A percentile compares a stretch with the other conserved stretches of the same genome.
These are phyloP conservation scores for Electrophaes corylata DNA, from an alignment of 2,888 invertebrate genomes.

Conservation along the genomic window DNA sequence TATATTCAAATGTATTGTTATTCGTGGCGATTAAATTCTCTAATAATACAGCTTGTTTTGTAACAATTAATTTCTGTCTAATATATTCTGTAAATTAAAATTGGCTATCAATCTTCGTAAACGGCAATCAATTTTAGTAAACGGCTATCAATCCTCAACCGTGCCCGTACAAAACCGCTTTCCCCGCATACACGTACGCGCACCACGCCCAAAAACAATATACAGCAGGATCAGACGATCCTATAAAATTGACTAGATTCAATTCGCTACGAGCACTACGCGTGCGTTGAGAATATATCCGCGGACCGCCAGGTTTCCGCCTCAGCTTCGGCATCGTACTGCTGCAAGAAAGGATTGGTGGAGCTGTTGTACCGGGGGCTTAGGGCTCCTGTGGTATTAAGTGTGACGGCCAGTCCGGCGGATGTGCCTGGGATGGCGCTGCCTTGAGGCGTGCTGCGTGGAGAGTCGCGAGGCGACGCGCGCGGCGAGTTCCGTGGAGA, in stretches of 20 bases:
- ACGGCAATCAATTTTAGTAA: conserved; percentile 9
- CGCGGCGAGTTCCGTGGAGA: conserved; percentile 71
- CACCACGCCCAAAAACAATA: conserved; percentile 77
- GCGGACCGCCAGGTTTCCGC: conserved; percentile 78
- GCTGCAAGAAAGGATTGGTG: conserved; percentile 86
- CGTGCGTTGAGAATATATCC: conserved; percentile 80
- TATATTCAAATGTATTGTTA: too few species aligned
- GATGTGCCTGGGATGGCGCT: conserved; percentile 84
- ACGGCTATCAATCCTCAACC: neutral
- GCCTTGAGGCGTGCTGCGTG: conserved; percentile 57
- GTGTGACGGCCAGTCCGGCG: conserved; percentile 85
- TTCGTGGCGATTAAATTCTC: neutral
- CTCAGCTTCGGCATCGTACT: conserved; percentile 80
- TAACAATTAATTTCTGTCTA: neutral
- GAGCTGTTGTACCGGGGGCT: conserved; percentile 74
- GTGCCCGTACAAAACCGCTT: conserved; percentile 10
- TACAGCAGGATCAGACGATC: conserved; percentile 81
- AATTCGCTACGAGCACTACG: conserved; percentile 77
- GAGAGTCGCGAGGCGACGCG: conserved; percentile 53
- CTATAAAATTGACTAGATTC: conserved; percentile 79
- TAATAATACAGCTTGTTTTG: neutral
- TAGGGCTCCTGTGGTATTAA: conserved; percentile 70
- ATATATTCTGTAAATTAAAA: neutral
- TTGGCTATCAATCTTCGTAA: conserved; percentile 5
- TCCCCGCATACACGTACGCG: conserved; percentile 50